Evolutionary conservation across 2,113 vertebrate species (phyloP), one percentile per base, ranked within the genome.

Genomic region (Psittacula cyanocephala): DNA sequence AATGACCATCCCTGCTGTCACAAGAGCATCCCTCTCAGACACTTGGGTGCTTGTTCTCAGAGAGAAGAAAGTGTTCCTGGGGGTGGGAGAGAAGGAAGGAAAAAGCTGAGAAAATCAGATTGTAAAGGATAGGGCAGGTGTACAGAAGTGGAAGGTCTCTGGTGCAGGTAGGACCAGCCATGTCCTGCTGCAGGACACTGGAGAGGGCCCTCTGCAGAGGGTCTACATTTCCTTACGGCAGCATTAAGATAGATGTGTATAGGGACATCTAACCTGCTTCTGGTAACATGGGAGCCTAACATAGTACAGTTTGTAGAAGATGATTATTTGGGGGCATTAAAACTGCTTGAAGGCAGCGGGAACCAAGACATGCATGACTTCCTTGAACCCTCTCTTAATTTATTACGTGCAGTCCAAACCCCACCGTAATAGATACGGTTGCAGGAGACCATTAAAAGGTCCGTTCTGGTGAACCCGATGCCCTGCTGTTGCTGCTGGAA

Each of bases 401-500:
- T 94, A 92, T 92, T 76, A 70, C 2, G 47, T 59, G 72, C 86
- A 79, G 83, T 87, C 88, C 81, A 6, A 92, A 46, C 44, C 83
- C 57, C 0, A 1, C 41, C 3, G 96, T 94, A 96, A 96, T 47
- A 87, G 96, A 96, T 96, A 93, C 0, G 49, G 86, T 89, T 95
- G 88, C 90, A 89, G 70, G 81, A 77, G 96, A 77, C 91, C 88
- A 87, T 95, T 94, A 92, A 96, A 92, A 92, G 93, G 91, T 87
- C 95, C 11, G 4, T 88, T 63, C 57, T 96, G 92, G 84, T 96
- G 95, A 96, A 96, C 95, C 86, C 41, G 91, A 72, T 94, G 96
- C 96, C 96, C 88, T 27, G 59, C 65, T 93, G 74, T 76, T 87
- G 95, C 86, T 91, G 91, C 93, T 97, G 96, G 96, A 85, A 96